A percentile compares a stretch with the other conserved stretches of the same genome.
Conservation (phyloP, 2,888 invertebrate genomes). For the Nomada goodeniana region DNA sequence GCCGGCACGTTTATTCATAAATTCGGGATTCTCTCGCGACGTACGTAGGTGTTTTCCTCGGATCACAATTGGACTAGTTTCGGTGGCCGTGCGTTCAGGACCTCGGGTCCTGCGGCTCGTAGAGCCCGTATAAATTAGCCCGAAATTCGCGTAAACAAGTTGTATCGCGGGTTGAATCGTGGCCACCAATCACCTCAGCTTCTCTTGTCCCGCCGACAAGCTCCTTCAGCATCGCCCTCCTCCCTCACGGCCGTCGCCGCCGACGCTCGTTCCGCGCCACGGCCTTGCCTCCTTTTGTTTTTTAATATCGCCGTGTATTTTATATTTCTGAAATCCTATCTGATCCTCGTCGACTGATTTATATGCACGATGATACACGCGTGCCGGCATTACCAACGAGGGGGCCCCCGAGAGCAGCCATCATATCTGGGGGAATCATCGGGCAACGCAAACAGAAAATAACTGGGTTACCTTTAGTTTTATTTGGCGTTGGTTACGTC, state of each 20-base stretch:
- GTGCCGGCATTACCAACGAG: conserved; percentile 83
- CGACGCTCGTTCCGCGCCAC: conserved; percentile 36
- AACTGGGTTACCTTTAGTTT: conserved; percentile 84
- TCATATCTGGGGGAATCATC: conserved; percentile 82
- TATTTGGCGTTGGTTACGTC: conserved; percentile 77
- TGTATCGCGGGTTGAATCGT: conserved; percentile 66
- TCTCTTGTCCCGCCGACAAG: conserved; percentile 66
- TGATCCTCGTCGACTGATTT: conserved; percentile 83
- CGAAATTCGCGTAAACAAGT: conserved; percentile 71
- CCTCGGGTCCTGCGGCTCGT: conserved; percentile 39
- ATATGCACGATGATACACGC: conserved; percentile 84
- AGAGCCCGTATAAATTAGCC: conserved; percentile 65
- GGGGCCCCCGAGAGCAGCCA: conserved; percentile 65
- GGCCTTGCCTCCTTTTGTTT: conserved; percentile 71
- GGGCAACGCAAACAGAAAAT: conserved; percentile 81
- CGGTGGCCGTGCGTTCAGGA: not conserved
- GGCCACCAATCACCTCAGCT: conserved; percentile 68
- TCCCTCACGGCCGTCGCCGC: conserved; percentile 1
- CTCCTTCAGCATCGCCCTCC: conserved; percentile 46
- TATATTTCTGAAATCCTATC: conserved; percentile 83
- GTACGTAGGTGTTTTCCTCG: not conserved
- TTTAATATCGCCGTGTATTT: conserved; percentile 81
- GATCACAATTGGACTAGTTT: conserved; percentile 54
- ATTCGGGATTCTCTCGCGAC: not conserved
- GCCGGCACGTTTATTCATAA: not conserved